Conservation (phyloP, 2,888 invertebrate genomes). For the Stictocephala bisonia region DNA sequence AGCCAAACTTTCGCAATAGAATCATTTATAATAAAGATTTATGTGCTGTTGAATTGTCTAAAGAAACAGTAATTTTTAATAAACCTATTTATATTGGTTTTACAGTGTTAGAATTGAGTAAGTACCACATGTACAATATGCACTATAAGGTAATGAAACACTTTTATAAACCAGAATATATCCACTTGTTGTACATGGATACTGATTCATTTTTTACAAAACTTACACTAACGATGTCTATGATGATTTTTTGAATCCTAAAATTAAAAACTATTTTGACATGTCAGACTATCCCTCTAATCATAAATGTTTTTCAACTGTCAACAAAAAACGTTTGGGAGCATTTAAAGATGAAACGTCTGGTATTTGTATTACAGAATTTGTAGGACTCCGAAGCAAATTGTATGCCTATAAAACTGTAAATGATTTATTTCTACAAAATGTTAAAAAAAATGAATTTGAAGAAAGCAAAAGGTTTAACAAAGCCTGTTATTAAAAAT, state of each 20-base stretch:
- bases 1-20: slow-evolving; percentile 28
- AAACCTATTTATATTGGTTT: slow-evolving; percentile 52
- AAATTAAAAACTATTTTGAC: neutral
- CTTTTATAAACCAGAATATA: neutral
- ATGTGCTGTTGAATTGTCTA: slow-evolving; percentile 51
- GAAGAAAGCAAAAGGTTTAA: slow-evolving; percentile 8
- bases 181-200: neutral
- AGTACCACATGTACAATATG: slow-evolving; percentile 41
- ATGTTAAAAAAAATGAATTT: neutral
- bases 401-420: neutral
- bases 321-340: neutral
- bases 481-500: slow-evolving; percentile 16
- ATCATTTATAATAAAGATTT: slow-evolving; percentile 51
- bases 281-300: neutral
- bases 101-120: slow-evolving; percentile 42
- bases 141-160: slow-evolving; percentile 42
- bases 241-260: neutral
- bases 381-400: neutral
- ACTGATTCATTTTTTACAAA: slow-evolving; percentile 3
- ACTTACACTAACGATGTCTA: neutral
- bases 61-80: slow-evolving; percentile 41
- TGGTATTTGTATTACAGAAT: neutral
- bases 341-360: neutral
- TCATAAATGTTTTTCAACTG: neutral
- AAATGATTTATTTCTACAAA: neutral